Conservation (phyloP, 2,797 vertebrate species). For the Emydoidea blandingii region DNA sequence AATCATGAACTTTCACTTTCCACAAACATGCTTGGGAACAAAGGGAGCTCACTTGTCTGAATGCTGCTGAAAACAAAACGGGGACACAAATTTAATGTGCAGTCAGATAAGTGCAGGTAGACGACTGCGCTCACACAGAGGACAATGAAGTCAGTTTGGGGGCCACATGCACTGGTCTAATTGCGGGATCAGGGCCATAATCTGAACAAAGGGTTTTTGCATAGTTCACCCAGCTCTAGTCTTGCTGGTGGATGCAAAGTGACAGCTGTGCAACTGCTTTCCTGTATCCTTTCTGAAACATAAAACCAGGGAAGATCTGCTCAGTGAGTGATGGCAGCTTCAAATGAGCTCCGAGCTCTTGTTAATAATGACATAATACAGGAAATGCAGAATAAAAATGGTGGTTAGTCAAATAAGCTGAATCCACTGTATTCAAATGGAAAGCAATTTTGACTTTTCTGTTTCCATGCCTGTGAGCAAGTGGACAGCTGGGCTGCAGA, state of each 20-base stretch:
- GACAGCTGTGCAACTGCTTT: not conserved
- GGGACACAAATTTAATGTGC: not conserved
- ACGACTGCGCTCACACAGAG: not conserved
- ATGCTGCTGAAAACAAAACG: not conserved
- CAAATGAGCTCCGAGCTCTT: not conserved
- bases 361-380: not conserved
- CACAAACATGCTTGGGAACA: not conserved
- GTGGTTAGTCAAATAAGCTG: not conserved
- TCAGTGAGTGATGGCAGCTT: not conserved
- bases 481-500: not conserved
- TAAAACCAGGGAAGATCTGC: not conserved
- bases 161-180: not conserved
- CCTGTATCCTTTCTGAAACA: not conserved
- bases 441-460: not conserved
- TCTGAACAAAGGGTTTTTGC: not conserved
- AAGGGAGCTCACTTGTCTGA: not conserved
- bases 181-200: not conserved
- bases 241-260: not conserved
- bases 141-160: not conserved
- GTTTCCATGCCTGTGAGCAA: not conserved
- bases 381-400: not conserved
- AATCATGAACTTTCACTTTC: not conserved
- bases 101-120: not conserved
- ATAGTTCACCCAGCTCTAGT: not conserved
- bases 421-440: rapidly evolving